Evolutionary conservation across 1,140 invertebrate species (phyloP).

Genomic region (Lithobius niger): DNA sequence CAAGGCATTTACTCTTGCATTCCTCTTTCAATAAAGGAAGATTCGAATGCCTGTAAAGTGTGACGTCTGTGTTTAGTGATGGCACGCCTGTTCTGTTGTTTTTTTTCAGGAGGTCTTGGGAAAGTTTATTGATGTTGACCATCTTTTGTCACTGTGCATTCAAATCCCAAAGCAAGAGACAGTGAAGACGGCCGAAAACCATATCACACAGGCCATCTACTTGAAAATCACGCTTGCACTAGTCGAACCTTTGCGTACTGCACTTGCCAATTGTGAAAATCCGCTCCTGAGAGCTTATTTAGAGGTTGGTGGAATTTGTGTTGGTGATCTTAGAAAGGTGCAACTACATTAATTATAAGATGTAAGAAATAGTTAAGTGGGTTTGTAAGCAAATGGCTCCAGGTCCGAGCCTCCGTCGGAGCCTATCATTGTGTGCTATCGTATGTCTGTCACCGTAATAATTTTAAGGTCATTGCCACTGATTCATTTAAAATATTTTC

Average conservation of each 20-base stretch:
- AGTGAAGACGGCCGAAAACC: slow-evolving; percentile 46
- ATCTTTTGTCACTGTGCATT: slow-evolving; percentile 43
- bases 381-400: too few species aligned
- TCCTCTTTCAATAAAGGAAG: too few species aligned
- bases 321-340: too few species aligned
- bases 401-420: too few species aligned
- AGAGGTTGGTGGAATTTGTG: slow-evolving; percentile 44
- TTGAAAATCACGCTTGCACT: slow-evolving; percentile 62
- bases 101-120: slow-evolving; percentile 35
- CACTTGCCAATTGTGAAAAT: slow-evolving; percentile 42
- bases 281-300: slow-evolving; percentile 44
- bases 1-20: neutral
- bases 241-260: slow-evolving; percentile 47
- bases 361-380: too few species aligned
- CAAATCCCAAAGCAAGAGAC: slow-evolving; percentile 43
- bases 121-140: slow-evolving; percentile 45
- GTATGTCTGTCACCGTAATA: too few species aligned
- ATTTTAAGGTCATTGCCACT: too few species aligned
- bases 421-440: too few species aligned
- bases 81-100: neutral
- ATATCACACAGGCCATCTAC: slow-evolving; percentile 61
- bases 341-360: too few species aligned
- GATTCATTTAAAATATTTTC: too few species aligned
- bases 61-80: neutral
- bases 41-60: too few species aligned